Conservation (phyloP, 2,113 vertebrate species). For the Etheostoma cragini region DNA sequence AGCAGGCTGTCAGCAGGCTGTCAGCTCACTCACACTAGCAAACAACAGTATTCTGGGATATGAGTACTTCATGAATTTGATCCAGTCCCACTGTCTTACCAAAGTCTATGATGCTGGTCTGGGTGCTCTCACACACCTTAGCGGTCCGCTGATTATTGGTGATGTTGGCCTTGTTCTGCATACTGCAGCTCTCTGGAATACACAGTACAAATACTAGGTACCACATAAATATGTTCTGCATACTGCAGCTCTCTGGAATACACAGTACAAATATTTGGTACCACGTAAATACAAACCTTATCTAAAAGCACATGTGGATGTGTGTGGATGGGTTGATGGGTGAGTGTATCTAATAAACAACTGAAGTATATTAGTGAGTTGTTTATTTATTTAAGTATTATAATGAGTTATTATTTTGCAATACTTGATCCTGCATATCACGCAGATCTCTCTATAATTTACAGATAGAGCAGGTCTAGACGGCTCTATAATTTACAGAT, state of each 20-base stretch:
- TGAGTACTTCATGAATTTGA: no score
- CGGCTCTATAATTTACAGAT: no score
- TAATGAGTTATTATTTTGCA: background rate
- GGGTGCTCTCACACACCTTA: slow-evolving; percentile 79
- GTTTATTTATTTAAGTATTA: no score
- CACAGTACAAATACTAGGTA: background rate
- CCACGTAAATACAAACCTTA: background rate
- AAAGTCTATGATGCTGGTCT: slow-evolving; percentile 74
- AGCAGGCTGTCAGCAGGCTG: no score
- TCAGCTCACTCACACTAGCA: no score
- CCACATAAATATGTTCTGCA: slow-evolving; percentile 1
- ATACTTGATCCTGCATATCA: no score
- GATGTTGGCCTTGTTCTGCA: slow-evolving; percentile 61
- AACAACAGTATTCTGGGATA: no score
- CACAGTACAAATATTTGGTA: background rate
- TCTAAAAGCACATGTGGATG: no score
- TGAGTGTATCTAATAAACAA: background rate
- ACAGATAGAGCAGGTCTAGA: no score
- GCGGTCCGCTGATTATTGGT: slow-evolving; percentile 47
- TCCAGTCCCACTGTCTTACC: slow-evolving; percentile 57
- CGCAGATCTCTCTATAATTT: no score
- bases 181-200: slow-evolving; percentile 79
- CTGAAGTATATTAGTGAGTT: background rate
- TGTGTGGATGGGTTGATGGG: background rate
- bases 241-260: slow-evolving; percentile 77